Percentiles rank a stretch among this genome's conserved stretches.
phyloP scores from a whole-genome alignment of 1,140 invertebrate genomes.

The Drosophila lacertosa region DNA sequence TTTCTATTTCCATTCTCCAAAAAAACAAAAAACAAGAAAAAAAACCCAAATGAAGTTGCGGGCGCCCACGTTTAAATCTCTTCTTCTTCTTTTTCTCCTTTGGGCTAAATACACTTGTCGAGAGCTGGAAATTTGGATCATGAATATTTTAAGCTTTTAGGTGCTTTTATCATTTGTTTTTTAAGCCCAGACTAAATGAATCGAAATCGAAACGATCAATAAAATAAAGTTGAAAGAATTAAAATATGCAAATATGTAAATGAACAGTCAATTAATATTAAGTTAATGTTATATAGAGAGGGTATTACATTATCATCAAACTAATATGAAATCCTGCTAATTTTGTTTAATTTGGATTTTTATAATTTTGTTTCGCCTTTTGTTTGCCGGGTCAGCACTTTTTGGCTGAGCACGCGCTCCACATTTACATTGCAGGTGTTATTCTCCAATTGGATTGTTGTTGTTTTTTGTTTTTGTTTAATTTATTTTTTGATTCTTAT shows the following conservation, averaged over 20 bases:
- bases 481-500: constrained; percentile 26
- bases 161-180: too few species aligned
- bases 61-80: constrained; percentile 13
- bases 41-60: neutral
- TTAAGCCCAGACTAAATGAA: too few species aligned
- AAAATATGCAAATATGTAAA: too few species aligned
- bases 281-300: too few species aligned
- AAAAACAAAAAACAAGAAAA: too few species aligned
- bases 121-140: neutral
- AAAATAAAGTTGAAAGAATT: too few species aligned
- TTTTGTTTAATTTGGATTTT: constrained; percentile 55
- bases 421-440: constrained; percentile 65
- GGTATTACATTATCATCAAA: neutral
- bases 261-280: too few species aligned
- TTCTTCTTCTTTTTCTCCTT: neutral
- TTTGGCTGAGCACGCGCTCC: constrained; percentile 61
- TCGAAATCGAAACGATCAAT: too few species aligned
- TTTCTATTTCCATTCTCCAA: constrained; percentile 19
- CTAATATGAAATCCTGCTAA: constrained; percentile 3
- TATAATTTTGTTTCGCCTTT: constrained; percentile 18
- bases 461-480: constrained; percentile 1
- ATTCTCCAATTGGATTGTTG: constrained; percentile 19
- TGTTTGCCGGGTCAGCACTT: constrained; percentile 35
- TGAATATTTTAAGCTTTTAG: too few species aligned
- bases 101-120: too few species aligned